Evolutionary conservation across 2,888 invertebrate species (phyloP), one percentile per base, ranked within the genome.

Genomic region (Drepana falcataria): DNA sequence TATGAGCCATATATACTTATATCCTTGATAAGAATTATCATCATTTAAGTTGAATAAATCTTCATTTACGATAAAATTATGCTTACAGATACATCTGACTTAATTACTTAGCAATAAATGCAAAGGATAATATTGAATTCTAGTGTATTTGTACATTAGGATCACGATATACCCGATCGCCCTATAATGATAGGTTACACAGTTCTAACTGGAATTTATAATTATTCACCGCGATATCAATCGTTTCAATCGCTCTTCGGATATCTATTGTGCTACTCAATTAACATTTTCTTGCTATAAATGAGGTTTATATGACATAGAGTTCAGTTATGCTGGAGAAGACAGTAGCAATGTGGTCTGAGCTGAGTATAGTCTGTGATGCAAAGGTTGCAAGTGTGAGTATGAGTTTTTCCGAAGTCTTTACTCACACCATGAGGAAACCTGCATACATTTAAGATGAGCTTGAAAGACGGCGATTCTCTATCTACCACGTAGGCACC

Each of bases 211-310:
- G 60, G 75, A 73, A 79, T 77, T 69, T 64, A 76, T 79, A 81
- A 83, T 82, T 82, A 81, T 81, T 77, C 77, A 75, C 56, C 55
- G 56, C 71, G 77, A 80, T 83, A 81, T 60, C 65, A 68, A 78
- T 78, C 79, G 67, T 59, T 63, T 66, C 69, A 68, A 71, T 64
- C 58, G 57, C 59, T 61, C 59, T 59, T 57, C 65, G 68, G 62
- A 65, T 65, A 73, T 75, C 73, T 73, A 79, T 79, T 78, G 77
- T 79, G 60, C 65, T 67, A 66, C 61, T 68, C 64, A 66, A 73
- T 75, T 74, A 71, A 69, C 67, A 72, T 77, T 79, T 77, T 74
- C 76, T 73, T 53, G 71, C 65, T 69, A 75, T 73, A 69, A 71
- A 73, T 68, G 66, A 64, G 59, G 44, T 66, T 63, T 66, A 63